Percentiles rank a stretch among this genome's conserved stretches.
phyloP scores from a whole-genome alignment of 2,113 vertebrate species.

The Nycticryphes semicollaris region DNA sequence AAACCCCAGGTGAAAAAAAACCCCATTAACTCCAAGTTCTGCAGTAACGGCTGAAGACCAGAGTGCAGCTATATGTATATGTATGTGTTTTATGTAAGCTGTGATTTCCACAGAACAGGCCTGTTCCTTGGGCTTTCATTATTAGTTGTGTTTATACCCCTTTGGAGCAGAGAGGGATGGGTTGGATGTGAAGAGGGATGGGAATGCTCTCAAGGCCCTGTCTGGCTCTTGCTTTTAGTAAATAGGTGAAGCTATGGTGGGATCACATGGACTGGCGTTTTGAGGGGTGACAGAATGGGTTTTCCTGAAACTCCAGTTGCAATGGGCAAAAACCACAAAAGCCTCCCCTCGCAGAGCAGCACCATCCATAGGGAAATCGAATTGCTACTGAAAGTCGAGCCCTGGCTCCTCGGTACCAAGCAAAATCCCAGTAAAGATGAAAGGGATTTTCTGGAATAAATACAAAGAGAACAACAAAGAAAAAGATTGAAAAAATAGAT shows the following conservation, averaged over 20 bases:
- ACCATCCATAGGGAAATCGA: not conserved
- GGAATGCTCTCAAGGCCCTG: accelerated
- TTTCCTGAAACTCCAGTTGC: accelerated
- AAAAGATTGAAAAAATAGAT: not conserved
- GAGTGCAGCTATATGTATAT: not conserved
- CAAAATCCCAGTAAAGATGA: not conserved
- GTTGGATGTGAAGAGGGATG: not conserved
- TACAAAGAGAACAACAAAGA: too few species aligned
- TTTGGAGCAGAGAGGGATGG: not conserved
- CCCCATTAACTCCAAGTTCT: not conserved
- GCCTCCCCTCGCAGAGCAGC: not conserved
- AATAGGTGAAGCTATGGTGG: accelerated
- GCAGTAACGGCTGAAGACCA: not conserved
- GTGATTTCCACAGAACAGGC: not conserved
- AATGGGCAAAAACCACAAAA: not conserved
- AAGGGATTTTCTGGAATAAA: not conserved
- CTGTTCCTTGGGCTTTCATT: not conserved
- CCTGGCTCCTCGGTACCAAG: not conserved
- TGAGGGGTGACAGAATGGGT: accelerated
- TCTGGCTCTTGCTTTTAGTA: not conserved
- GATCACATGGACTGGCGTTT: accelerated
- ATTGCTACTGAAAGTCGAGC: not conserved
- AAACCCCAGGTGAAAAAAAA: not conserved
- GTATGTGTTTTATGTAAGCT: not conserved
- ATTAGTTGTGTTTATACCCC: not conserved